Conservation (phyloP, 2,888 invertebrate genomes). For the Melikaiella ostensackeni region DNA sequence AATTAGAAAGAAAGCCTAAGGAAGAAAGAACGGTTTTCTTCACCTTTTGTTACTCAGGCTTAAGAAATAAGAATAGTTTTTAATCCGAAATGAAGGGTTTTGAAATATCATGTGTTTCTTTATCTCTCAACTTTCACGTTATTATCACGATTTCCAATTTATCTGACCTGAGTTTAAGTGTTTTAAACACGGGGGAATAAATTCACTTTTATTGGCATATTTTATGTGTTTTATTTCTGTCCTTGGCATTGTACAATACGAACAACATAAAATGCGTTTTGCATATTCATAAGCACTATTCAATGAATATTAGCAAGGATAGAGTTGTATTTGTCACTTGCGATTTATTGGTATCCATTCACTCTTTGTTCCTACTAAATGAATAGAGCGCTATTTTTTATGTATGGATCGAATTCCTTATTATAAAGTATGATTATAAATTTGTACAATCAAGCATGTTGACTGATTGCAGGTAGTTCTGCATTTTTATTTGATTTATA, state of each 20-base stretch:
- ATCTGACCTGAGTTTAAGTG: background rate
- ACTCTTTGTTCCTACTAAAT: constrained; percentile 28
- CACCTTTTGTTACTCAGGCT: background rate
- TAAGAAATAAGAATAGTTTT: constrained; percentile 4
- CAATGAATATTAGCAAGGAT: constrained; percentile 26
- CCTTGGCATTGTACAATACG: background rate
- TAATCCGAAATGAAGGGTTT: background rate
- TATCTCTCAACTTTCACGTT: background rate
- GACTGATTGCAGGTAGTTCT: background rate
- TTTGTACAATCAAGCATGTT: background rate
- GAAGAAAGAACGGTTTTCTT: constrained; percentile 6
- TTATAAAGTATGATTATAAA: background rate
- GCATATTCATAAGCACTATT: constrained; percentile 26
- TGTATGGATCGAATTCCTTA: background rate
- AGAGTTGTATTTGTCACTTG: constrained; percentile 11
- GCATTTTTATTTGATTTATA: background rate
- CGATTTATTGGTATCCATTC: constrained; percentile 29
- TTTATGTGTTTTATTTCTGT: background rate
- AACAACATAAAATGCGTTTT: constrained; percentile 6
- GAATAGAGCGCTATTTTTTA: constrained; percentile 6
- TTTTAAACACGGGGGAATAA: background rate
- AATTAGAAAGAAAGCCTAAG: background rate
- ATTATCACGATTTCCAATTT: background rate
- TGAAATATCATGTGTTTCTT: background rate
- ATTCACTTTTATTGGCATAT: background rate